These are phyloP conservation scores for Nephrotoma guestfalica DNA, from an alignment of 2,888 invertebrate genomes.

Conservation along the genomic window DNA sequence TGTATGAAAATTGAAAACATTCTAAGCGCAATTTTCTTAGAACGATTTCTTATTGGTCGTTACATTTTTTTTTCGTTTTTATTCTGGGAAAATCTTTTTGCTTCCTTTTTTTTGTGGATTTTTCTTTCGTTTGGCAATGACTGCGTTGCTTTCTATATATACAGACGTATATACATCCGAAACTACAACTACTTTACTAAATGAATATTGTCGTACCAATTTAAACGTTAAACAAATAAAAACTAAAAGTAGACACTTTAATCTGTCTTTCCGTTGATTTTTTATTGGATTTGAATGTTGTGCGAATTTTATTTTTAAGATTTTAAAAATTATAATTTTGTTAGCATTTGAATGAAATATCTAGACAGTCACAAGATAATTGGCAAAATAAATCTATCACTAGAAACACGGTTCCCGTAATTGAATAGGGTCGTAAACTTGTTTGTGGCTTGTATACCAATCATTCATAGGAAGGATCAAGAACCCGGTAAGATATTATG, in stretches of 20 bases:
- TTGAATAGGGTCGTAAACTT: too few relatives aligned
- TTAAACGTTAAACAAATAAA: not conserved
- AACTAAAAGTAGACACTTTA: not conserved
- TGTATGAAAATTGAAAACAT: slow-evolving; percentile 7
- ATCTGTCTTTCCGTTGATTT: not conserved
- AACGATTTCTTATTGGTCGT: slow-evolving; percentile 24
- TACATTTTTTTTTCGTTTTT: slow-evolving; percentile 7
- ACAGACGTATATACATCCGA: too few relatives aligned
- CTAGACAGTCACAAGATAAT: too few relatives aligned
- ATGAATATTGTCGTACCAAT: not conserved
- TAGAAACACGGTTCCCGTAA: too few relatives aligned
- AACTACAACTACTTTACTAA: not conserved
- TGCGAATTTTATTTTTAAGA: not conserved
- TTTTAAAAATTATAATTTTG: too few relatives aligned
- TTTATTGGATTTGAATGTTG: not conserved
- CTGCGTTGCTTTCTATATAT: slow-evolving; percentile 8
- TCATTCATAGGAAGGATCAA: too few relatives aligned
- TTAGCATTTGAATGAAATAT: too few relatives aligned
- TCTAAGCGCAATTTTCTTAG: slow-evolving; percentile 13
- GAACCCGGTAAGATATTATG: too few relatives aligned
- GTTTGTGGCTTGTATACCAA: too few relatives aligned
- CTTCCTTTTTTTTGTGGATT: not conserved
- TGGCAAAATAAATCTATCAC: too few relatives aligned
- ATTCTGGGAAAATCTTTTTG: slow-evolving; percentile 10
- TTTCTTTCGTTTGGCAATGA: slow-evolving; percentile 7